A percentile compares a stretch with the other conserved stretches of the same genome.
Conservation (phyloP, 2,888 invertebrate species). For the Petrolisthes cinctipes region DNA sequence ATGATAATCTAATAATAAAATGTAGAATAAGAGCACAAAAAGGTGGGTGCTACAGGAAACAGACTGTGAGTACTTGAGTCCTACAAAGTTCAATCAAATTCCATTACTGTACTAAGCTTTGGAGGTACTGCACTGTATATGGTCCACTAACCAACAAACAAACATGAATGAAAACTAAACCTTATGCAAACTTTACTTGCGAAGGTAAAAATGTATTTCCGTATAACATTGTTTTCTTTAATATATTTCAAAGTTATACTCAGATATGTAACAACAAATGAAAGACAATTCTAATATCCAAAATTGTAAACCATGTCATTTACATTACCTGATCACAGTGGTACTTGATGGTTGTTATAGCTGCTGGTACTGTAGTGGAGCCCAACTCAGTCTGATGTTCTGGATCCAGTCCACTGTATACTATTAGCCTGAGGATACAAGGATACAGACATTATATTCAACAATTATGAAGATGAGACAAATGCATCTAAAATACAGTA, state of each 20-base stretch:
- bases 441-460: conserved; percentile 23
- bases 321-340: conserved; percentile 63
- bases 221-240: no score
- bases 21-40: background rate
- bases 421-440: conserved; percentile 74
- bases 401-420: conserved; percentile 87
- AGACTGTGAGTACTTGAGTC: background rate
- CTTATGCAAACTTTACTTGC: no score
- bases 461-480: background rate
- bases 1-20: background rate
- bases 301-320: background rate
- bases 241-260: no score
- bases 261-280: no score
- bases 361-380: conserved; percentile 78
- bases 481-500: background rate
- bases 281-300: no score
- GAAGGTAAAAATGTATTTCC: no score
- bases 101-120: no score
- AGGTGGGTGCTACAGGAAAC: background rate
- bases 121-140: no score
- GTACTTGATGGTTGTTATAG: conserved; percentile 61
- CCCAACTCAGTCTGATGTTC: conserved; percentile 81
- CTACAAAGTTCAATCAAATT: no score
- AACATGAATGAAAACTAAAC: no score
- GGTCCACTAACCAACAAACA: no score